Conservation (phyloP, 2,888 invertebrate species). For the Venusia cambrica region DNA sequence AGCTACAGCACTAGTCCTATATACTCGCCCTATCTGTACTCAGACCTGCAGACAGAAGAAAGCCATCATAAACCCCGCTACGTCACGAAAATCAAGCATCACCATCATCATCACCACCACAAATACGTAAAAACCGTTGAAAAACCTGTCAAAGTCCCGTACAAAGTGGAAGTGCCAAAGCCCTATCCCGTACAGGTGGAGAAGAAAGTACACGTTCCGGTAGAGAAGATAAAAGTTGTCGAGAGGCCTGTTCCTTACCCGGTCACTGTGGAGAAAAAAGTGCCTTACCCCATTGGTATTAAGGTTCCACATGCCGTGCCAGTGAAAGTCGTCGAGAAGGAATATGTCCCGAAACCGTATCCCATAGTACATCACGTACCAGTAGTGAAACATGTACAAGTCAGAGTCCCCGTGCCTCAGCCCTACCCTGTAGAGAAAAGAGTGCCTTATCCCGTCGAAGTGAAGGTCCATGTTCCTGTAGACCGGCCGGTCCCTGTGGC, state of each 20-base stretch:
- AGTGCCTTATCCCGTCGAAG: constrained; percentile 66
- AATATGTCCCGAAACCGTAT: constrained; percentile 72
- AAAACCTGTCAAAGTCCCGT: constrained; percentile 73
- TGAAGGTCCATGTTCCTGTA: constrained; percentile 58
- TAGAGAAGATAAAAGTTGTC: constrained; percentile 57
- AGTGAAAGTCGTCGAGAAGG: constrained; percentile 73
- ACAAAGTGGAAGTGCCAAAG: constrained; percentile 79
- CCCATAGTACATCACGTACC: constrained; percentile 71
- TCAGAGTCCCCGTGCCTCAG: constrained; percentile 65
- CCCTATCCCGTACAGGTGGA: constrained; percentile 74
- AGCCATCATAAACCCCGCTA: constrained; percentile 48
- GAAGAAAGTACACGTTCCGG: constrained; percentile 61
- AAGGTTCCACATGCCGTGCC: constrained; percentile 73
- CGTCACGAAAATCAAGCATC: constrained; percentile 78
- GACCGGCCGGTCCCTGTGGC: constrained; percentile 65
- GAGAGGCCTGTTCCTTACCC: constrained; percentile 63
- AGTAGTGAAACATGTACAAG: constrained; percentile 60
- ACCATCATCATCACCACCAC: constrained; percentile 85
- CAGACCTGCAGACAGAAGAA: constrained; percentile 51
- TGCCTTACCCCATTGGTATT: constrained; percentile 69
- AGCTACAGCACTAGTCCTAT: constrained; percentile 49
- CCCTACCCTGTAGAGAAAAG: constrained; percentile 62
- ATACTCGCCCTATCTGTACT: constrained; percentile 37
- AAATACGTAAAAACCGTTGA: constrained; percentile 83
- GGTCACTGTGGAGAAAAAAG: constrained; percentile 68